phyloP scores from a whole-genome alignment of 2,113 vertebrate species.

The Myotis davidii region DNA sequence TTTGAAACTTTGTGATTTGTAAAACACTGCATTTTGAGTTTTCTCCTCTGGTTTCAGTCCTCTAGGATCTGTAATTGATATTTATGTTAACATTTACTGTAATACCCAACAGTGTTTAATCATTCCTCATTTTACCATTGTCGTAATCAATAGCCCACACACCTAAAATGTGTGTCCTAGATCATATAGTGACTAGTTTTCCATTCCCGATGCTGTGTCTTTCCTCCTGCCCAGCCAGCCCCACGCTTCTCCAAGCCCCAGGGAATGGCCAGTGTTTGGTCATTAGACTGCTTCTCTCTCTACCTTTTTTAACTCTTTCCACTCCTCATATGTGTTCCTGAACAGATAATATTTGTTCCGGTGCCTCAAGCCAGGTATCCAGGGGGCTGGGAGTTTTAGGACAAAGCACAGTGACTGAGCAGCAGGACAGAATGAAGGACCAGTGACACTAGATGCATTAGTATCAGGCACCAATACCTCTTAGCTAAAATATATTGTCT shows the following conservation, averaged over 20 bases:
- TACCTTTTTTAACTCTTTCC: neutral
- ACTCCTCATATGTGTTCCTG: neutral
- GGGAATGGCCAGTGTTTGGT: neutral
- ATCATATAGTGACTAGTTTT: neutral
- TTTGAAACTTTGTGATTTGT: constrained; percentile 8
- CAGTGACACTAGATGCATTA: neutral
- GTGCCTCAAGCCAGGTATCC: neutral
- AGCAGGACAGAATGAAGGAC: neutral
- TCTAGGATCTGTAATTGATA: neutral
- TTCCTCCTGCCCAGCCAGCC: neutral
- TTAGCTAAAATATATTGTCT: neutral
- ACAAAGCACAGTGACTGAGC: neutral
- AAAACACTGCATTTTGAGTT: neutral
- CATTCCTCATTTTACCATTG: neutral
- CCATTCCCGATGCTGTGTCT: neutral
- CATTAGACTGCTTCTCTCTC: neutral
- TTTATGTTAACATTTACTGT: neutral
- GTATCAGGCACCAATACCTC: neutral
- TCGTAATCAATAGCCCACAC: neutral
- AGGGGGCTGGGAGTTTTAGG: neutral
- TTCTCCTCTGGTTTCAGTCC: neutral
- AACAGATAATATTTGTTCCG: neutral
- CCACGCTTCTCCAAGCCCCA: neutral
- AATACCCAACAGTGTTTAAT: neutral
- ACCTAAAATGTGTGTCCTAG: neutral